A percentile compares a stretch with the other conserved stretches of the same genome.
Conservation (phyloP, 2,113 vertebrate species). For the Chrysemys picta region DNA sequence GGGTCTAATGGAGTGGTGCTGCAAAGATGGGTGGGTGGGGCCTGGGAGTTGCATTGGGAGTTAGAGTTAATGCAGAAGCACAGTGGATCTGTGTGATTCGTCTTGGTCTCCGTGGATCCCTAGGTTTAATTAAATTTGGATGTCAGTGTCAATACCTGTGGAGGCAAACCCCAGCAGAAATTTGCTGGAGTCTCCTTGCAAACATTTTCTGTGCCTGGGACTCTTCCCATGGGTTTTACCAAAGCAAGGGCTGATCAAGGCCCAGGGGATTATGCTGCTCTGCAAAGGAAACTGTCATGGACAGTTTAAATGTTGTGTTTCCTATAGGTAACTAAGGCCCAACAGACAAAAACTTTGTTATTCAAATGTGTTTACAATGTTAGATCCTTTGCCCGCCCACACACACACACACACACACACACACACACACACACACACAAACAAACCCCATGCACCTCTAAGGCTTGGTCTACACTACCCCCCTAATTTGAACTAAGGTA, state of each 20-base stretch:
- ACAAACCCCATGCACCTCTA: too few relatives aligned
- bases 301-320: neutral
- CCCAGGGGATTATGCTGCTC: neutral
- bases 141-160: neutral
- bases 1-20: neutral
- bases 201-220: neutral
- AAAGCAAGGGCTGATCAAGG: neutral
- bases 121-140: neutral
- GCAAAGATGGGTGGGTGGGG: neutral
- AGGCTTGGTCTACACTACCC: too few relatives aligned
- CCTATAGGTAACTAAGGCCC: neutral
- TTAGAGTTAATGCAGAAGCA: neutral
- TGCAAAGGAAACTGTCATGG: neutral
- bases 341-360: neutral
- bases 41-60: neutral
- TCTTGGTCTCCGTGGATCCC: neutral
- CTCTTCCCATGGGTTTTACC: neutral
- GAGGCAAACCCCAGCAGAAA: neutral
- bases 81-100: neutral
- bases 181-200: neutral
- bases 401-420: neutral
- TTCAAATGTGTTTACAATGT: neutral
- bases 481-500: too few relatives aligned
- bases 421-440: accelerated
- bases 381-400: neutral